Evolutionary conservation across 2,113 vertebrate species (phyloP).

Genomic region (Amblyopsis rosae): DNA sequence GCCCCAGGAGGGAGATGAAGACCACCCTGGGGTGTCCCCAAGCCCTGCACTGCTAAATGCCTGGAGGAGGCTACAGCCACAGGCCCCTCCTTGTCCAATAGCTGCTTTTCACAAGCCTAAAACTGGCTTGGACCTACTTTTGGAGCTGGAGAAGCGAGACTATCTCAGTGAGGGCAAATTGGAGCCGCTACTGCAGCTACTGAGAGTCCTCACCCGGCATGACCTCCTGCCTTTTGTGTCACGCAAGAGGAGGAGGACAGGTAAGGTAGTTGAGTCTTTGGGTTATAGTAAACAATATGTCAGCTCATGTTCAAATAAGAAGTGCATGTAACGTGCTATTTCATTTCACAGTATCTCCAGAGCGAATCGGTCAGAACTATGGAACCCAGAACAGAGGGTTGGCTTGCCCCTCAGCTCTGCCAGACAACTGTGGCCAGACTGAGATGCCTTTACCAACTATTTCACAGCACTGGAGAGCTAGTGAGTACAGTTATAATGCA

Average conservation of each 20-base stretch:
- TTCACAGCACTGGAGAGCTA: slow-evolving; percentile 77
- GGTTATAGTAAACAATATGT: not conserved
- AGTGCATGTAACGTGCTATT: not conserved
- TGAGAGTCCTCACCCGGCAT: slow-evolving; percentile 86
- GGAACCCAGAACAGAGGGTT: slow-evolving; percentile 55
- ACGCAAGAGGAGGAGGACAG: slow-evolving; percentile 82
- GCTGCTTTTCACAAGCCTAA: slow-evolving; percentile 65
- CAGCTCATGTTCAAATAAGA: not conserved
- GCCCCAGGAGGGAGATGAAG: slow-evolving; percentile 42
- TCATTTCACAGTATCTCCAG: slow-evolving; percentile 82
- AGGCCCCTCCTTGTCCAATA: slow-evolving; percentile 18
- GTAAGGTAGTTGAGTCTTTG: slow-evolving; percentile 59
- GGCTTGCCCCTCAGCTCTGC: slow-evolving; percentile 35
- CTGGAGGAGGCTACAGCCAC: slow-evolving; percentile 65
- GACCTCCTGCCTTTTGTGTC: slow-evolving; percentile 86
- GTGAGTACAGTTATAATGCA: slow-evolving; percentile 50
- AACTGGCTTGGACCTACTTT: slow-evolving; percentile 81
- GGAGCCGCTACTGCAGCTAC: slow-evolving; percentile 81
- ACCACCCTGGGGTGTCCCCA: slow-evolving; percentile 28
- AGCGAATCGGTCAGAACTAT: slow-evolving; percentile 69
- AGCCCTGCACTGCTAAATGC: slow-evolving; percentile 66
- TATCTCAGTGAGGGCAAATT: slow-evolving; percentile 83
- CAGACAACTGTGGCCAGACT: slow-evolving; percentile 63
- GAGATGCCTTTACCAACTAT: slow-evolving; percentile 57
- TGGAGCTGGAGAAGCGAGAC: slow-evolving; percentile 84